These are phyloP conservation scores for Tupaia tana DNA, from an alignment of 2,113 vertebrate species.

Conservation along the genomic window DNA sequence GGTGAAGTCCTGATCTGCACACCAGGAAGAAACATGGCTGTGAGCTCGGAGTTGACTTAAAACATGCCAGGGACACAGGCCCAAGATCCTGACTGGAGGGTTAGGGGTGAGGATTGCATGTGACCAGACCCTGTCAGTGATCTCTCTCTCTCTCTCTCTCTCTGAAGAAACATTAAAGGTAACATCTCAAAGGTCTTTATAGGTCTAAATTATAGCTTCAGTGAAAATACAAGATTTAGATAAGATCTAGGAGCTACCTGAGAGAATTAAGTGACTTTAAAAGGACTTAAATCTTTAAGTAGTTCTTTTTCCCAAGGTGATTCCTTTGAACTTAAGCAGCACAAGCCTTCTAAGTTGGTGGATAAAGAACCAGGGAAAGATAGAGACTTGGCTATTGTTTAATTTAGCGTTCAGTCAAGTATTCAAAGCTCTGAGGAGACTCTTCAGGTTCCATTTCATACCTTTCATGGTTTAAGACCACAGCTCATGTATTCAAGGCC, in stretches of 20 bases:
- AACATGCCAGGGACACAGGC: too few species aligned
- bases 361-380: neutral
- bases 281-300: neutral
- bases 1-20: too few species aligned
- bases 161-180: neutral
- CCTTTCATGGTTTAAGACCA: neutral
- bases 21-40: too few species aligned
- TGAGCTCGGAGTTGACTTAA: too few species aligned
- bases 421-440: neutral
- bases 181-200: slow-evolving; percentile 5
- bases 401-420: neutral
- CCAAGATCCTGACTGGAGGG: too few species aligned
- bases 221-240: neutral
- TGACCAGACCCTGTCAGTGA: too few species aligned
- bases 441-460: neutral
- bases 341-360: neutral
- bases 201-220: neutral
- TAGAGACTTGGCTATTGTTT: neutral
- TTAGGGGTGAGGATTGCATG: too few species aligned
- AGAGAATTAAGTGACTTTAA: neutral
- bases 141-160: too few species aligned
- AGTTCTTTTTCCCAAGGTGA: neutral
- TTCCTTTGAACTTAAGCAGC: slow-evolving; percentile 20
- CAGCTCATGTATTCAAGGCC: neutral
- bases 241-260: neutral